Evolutionary conservation across 1,140 invertebrate species (phyloP).

Genomic region (Micrasema minimum): DNA sequence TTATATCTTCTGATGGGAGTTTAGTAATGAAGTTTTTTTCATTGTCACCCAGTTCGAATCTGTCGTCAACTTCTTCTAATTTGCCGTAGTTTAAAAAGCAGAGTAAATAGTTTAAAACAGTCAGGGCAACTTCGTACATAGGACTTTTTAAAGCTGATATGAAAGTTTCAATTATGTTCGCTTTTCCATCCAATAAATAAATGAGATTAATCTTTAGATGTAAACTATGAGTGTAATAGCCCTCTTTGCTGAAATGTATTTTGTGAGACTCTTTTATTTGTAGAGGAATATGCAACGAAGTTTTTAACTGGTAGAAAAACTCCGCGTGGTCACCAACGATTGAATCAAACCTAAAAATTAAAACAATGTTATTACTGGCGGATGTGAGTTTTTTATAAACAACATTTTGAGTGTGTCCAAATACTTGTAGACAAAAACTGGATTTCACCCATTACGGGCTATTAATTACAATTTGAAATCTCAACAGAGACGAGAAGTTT

Average conservation of each 20-base stretch:
- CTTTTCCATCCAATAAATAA: neutral
- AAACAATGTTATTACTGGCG: too few relatives aligned
- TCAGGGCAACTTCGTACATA: conserved; percentile 34
- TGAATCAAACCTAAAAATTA: too few relatives aligned
- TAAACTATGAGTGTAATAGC: conserved; percentile 29
- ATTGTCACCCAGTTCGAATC: conserved; percentile 46
- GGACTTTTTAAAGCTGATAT: conserved; percentile 20
- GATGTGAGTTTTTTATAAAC: too few relatives aligned
- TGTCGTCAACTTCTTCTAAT: conserved; percentile 49
- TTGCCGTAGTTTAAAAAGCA: conserved; percentile 56
- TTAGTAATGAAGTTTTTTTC: conserved; percentile 48
- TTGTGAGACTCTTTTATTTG: conserved; percentile 20
- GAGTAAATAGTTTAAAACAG: conserved; percentile 49
- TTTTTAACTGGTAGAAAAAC: conserved; percentile 23
- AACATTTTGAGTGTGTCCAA: too few relatives aligned
- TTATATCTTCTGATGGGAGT: conserved; percentile 55
- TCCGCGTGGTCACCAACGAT: neutral
- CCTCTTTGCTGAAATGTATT: conserved; percentile 39
- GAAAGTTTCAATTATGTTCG: conserved; percentile 23
- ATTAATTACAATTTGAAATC: too few relatives aligned
- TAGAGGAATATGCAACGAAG: neutral
- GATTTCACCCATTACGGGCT: too few relatives aligned
- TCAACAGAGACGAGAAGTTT: too few relatives aligned
- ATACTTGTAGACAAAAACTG: too few relatives aligned
- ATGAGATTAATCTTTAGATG: conserved; percentile 41